phyloP scores from a whole-genome alignment of 2,113 vertebrate genomes.

The Chlamydotis undulata region DNA sequence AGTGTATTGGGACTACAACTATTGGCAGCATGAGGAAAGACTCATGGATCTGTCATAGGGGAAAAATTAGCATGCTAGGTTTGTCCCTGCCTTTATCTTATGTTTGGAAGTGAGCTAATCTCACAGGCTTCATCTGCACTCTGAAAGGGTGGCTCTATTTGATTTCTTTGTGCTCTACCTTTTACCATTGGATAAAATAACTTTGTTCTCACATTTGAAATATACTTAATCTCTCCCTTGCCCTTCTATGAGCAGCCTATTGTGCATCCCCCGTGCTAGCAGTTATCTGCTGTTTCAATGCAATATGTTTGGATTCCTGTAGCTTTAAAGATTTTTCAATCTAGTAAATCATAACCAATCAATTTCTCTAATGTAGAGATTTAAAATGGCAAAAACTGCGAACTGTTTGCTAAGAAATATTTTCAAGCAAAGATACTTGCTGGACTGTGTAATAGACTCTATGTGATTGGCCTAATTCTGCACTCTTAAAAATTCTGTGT shows the following conservation, averaged over 20 bases:
- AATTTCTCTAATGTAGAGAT: conserved; percentile 5
- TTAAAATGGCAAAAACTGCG: background rate
- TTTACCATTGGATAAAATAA: background rate
- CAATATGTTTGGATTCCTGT: background rate
- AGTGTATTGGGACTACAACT: background rate
- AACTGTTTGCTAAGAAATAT: background rate
- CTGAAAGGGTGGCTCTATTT: background rate
- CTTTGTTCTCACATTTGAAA: background rate
- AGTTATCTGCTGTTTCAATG: background rate
- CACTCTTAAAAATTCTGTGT: background rate
- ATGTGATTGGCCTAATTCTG: background rate
- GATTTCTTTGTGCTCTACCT: background rate
- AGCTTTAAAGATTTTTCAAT: conserved; percentile 38
- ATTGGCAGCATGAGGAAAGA: background rate
- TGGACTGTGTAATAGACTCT: background rate
- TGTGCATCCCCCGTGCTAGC: background rate
- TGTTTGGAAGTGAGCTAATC: background rate
- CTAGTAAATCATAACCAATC: background rate
- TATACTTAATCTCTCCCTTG: background rate
- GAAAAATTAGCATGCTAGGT: background rate
- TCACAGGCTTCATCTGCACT: background rate
- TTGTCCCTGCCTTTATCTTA: background rate
- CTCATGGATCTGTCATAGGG: background rate
- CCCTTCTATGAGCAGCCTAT: background rate
- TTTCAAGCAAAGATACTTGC: background rate